Base-by-base conservation (phyloP, 1,140 invertebrate species). In the Drosophila burlai region DNA sequence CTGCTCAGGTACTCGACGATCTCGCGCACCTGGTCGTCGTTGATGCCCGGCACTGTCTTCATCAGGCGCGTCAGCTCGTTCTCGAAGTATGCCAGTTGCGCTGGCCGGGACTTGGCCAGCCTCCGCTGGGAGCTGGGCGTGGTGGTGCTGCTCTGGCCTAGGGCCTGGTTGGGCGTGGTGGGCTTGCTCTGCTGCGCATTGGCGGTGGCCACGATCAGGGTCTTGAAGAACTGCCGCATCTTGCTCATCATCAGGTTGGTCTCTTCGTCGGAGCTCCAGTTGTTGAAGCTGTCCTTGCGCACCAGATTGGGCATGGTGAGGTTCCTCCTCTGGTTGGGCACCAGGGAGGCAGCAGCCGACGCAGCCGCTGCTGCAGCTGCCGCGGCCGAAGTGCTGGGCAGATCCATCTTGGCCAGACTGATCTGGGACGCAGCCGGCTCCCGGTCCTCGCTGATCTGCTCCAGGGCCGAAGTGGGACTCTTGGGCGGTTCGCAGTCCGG, bases 231-330 rank as follows among this genome's bases (percentile, higher is more conserved):
- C 76, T 97, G 97, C 5, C 97, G 94, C 96, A 98, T 97, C 93
- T 98, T 98, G 11, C 96, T 97, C 97, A 98, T 98, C 97, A 98
- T 98, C 10, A 98, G 93, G 92, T 98, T 98, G 1, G 97, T 98
- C 93, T 98, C 97, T 91, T 98, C 97, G 87, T 98, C 97, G 0
- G 97, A 98, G 47, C 97, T 97, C 97, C 97, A 98, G 83, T 98
- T 97, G 87, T 98, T 97, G 93, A 98, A 98, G 86, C 97, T 97
- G 91, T 98, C 97, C 92, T 97, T 97, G 34, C 97, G 94, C 59
- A 92, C 91, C 65, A 92, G 63, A 50, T 84, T 91, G 63, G 94
- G 93, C 67, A 93, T 93, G 59, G 69, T 3, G 4, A 91, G 21
- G 21, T 64, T 79, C 9, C 59, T 43, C 0, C 67, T 45, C 18